These are phyloP conservation scores for Anticlea derivata DNA, from an alignment of 2,888 invertebrate species.

Conservation along the genomic window DNA sequence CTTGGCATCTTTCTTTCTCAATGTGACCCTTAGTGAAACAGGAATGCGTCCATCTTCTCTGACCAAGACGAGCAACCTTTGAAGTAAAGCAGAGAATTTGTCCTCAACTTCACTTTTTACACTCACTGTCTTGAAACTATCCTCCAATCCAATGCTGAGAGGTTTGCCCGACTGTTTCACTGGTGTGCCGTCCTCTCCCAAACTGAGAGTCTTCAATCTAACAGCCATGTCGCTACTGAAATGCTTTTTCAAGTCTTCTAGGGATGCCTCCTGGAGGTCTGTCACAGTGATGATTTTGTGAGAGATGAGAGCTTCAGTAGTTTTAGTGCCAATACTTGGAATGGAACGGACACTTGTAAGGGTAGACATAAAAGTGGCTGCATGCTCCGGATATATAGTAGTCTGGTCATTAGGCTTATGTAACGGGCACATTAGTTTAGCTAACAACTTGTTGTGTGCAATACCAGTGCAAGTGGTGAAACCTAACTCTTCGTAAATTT, in stretches of 20 bases:
- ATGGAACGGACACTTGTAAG: conserved; percentile 85
- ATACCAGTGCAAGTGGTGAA: conserved; percentile 93
- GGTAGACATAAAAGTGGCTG: conserved; percentile 86
- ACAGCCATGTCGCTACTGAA: conserved; percentile 88
- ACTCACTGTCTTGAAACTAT: conserved; percentile 89
- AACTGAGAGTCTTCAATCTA: conserved; percentile 87
- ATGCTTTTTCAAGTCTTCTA: conserved; percentile 84
- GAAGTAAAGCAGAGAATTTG: conserved; percentile 87
- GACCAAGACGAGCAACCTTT: conserved; percentile 88
- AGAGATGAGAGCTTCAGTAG: conserved; percentile 85
- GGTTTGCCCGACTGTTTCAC: conserved; percentile 91
- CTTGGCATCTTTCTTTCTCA: conserved; percentile 88
- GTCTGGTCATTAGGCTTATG: conserved; percentile 94
- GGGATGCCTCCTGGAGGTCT: conserved; percentile 86
- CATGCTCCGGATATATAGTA: conserved; percentile 88
- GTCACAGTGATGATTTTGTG: conserved; percentile 86
- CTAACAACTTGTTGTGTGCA: conserved; percentile 92
- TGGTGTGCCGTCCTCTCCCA: conserved; percentile 89
- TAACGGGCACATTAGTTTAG: conserved; percentile 89
- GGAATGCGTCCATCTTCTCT: conserved; percentile 92
- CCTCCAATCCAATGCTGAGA: conserved; percentile 91
- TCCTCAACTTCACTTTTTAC: conserved; percentile 89
- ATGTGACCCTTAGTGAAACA: conserved; percentile 88
- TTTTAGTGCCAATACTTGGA: conserved; percentile 91
- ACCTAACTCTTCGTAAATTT: conserved; percentile 86